These are phyloP conservation scores for Limnephilus rhombicus DNA, from an alignment of 2,888 invertebrate species.

Conservation along the genomic window DNA sequence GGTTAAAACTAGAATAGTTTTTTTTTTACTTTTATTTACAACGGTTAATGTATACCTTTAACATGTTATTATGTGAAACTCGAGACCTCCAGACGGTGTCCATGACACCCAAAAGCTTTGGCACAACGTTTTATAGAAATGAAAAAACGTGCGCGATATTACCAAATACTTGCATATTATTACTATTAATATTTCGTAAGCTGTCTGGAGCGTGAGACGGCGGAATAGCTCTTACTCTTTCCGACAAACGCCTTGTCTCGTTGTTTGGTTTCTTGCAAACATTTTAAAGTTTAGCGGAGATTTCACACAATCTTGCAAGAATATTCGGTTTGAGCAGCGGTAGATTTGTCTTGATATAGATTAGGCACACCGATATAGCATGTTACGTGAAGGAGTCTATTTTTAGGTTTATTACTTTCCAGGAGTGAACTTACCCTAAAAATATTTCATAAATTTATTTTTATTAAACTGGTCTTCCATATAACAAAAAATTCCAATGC, in stretches of 20 bases:
- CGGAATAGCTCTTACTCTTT: neutral
- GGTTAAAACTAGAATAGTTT: neutral
- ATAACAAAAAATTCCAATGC: too few species aligned
- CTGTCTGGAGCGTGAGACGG: slow-evolving; percentile 1
- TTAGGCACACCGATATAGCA: neutral
- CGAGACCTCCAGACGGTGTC: neutral
- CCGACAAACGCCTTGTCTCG: neutral
- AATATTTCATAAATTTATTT: too few species aligned
- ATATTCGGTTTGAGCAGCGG: neutral
- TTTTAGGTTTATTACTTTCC: too few species aligned
- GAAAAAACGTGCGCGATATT: neutral
- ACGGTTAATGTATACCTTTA: neutral
- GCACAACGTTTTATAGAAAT: neutral
- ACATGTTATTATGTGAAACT: neutral
- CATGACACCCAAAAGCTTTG: neutral
- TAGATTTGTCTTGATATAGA: neutral
- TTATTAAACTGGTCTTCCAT: too few species aligned
- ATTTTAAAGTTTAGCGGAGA: neutral
- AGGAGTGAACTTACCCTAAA: too few species aligned
- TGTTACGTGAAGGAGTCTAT: too few species aligned
- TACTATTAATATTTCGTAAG: neutral
- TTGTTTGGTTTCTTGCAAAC: neutral
- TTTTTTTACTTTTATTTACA: neutral
- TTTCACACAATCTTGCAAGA: neutral
- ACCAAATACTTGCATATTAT: neutral